A percentile compares a stretch with the other conserved stretches of the same genome.
These are phyloP conservation scores for Lagodon rhomboides DNA, from an alignment of 2,797 vertebrate genomes.

Conservation along the genomic window DNA sequence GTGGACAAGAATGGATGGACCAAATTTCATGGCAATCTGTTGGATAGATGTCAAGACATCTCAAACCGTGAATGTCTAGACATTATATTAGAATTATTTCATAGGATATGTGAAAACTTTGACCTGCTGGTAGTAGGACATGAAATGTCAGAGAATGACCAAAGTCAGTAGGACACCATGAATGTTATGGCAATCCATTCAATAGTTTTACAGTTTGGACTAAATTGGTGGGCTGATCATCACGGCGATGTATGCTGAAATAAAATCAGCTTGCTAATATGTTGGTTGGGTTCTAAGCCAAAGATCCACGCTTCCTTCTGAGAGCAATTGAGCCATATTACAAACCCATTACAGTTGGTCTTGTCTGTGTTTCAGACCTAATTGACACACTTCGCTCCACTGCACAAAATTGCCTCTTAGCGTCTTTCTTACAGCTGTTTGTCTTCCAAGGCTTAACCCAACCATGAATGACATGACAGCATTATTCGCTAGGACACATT, in stretches of 20 bases:
- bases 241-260: background rate
- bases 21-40: background rate
- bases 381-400: slow-evolving; percentile 28
- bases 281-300: background rate
- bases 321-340: background rate
- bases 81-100: background rate
- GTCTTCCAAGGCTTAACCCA: background rate
- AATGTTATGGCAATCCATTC: background rate
- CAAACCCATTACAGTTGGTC: background rate
- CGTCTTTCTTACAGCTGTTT: slow-evolving; percentile 17
- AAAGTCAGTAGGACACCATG: too few species aligned
- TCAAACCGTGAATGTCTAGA: background rate
- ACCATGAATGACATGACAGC: slow-evolving; percentile 14
- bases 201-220: background rate
- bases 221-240: background rate
- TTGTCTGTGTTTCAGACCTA: slow-evolving; percentile 8
- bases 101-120: background rate
- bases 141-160: background rate
- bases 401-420: slow-evolving; percentile 25
- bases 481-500: slow-evolving; percentile 21
- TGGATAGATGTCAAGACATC: background rate
- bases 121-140: background rate
- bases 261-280: background rate
- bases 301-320: background rate
- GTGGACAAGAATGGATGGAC: background rate